Conservation (phyloP, 2,113 vertebrate species). For the Stegostoma tigrinum region DNA sequence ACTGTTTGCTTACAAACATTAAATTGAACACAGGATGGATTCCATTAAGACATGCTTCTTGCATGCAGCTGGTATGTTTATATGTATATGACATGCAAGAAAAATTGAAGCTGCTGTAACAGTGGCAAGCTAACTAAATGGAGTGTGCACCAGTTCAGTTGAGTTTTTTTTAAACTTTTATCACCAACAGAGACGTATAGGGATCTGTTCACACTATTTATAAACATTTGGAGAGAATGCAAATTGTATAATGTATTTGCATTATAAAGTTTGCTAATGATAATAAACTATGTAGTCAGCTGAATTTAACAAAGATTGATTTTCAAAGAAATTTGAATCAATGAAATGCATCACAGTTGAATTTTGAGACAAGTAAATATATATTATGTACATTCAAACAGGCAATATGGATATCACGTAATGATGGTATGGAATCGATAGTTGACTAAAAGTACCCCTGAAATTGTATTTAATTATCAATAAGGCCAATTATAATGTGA, state of each 20-base stretch:
- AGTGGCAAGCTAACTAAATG: not conserved
- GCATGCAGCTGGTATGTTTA: not conserved
- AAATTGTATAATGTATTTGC: not conserved
- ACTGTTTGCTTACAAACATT: too few relatives aligned
- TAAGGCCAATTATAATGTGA: not conserved
- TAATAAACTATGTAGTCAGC: not conserved
- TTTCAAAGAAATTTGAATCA: not conserved
- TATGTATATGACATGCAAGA: not conserved
- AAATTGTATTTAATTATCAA: not conserved
- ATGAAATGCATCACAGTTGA: not conserved
- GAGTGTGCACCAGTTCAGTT: not conserved
- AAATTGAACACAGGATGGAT: too few relatives aligned
- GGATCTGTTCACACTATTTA: not conserved
- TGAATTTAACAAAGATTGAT: slow-evolving; percentile 5
- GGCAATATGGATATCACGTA: not conserved
- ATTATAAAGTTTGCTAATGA: not conserved
- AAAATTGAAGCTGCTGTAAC: not conserved
- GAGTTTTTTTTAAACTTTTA: not conserved
- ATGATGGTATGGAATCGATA: not conserved
- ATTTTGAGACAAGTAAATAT: not conserved
- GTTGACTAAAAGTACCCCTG: not conserved
- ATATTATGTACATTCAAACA: not conserved
- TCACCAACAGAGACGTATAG: not conserved
- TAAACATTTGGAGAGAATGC: not conserved
- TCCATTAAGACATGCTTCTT: too few relatives aligned